Evolutionary conservation across 2,888 invertebrate species (phyloP), one percentile per base, ranked within the genome.

Genomic region (Aplocera efformata): DNA sequence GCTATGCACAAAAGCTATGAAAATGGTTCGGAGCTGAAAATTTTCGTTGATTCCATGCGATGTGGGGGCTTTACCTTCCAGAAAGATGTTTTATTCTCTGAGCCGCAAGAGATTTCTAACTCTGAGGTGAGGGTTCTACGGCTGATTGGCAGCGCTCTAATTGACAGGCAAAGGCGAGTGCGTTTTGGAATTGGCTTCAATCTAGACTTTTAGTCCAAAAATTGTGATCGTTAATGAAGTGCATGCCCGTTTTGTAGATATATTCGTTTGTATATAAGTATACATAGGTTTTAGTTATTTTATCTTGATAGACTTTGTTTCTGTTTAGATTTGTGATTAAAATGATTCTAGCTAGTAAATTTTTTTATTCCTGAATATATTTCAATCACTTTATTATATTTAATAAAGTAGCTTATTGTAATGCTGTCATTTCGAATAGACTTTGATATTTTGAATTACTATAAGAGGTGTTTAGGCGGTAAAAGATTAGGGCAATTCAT

Each of bases 251-350:
- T 80, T 82, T 82, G 63, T 85, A 83, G 71, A 69, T 64, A 60
- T 83, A 78, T 82, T 73, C 70, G 48, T 84, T 85, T 86, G 79
- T 86, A 82, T 76, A 77, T 86, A 86, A 86, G 86, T 86, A 85
- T 86, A 86, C 86, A 86, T 86, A 85, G 74, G 68, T 85, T 86
- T 85, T 83, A 85, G 75, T 72, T 77, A 79, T 61, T 84, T 83
- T 85, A 76, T 68, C 60, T 68, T 75, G 64, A 63, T 67, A 65
- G 60, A 53, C 52, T 60, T 60, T 67, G 59, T 64, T 63, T 58
- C 44, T 61, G 43, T 82, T 79, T 77, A 63, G 67, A 73, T 66
- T 61, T 68, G 69, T 64, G 64, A 76, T 72, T 78, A 72, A 76
- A 78, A 36, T 39, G 32, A 33, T 40, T 40, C n/a, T 9, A 22